Percentiles rank a stretch among this genome's conserved stretches.
These are phyloP conservation scores for Strigamia transsilvanica DNA, from an alignment of 2,888 invertebrate genomes.

Conservation along the genomic window DNA sequence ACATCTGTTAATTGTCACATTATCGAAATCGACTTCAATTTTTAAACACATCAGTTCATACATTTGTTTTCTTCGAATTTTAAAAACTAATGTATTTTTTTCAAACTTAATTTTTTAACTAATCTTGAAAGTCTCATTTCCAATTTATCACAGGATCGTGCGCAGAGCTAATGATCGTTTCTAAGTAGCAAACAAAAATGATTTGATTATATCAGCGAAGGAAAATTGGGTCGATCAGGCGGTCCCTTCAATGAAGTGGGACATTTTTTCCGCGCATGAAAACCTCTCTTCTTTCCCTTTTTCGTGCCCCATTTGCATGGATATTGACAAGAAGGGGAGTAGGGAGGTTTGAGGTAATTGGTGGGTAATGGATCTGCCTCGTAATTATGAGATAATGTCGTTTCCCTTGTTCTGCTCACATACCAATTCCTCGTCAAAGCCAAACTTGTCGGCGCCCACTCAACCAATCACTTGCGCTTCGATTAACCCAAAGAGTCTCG, in stretches of 20 bases:
- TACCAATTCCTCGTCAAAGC: slow-evolving; percentile 35
- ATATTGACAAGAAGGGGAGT: slow-evolving; percentile 26
- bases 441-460: slow-evolving; percentile 34
- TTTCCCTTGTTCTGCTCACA: slow-evolving; percentile 22
- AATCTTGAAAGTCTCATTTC: background rate
- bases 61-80: background rate
- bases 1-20: slow-evolving; percentile 26
- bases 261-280: slow-evolving; percentile 27
- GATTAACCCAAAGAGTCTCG: slow-evolving; percentile 32
- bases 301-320: slow-evolving; percentile 27
- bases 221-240: slow-evolving; percentile 38
- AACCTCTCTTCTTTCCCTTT: slow-evolving; percentile 16
- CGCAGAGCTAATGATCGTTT: slow-evolving; percentile 11
- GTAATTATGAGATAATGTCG: slow-evolving; percentile 34
- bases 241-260: slow-evolving; percentile 35
- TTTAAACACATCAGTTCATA: background rate
- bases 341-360: slow-evolving; percentile 28
- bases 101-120: background rate
- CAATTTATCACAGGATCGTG: background rate
- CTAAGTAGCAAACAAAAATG: slow-evolving; percentile 4
- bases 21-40: background rate
- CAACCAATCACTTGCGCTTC: slow-evolving; percentile 38
- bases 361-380: slow-evolving; percentile 38
- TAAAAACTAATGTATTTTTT: too few relatives aligned
- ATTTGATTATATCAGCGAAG: slow-evolving; percentile 27